Evolutionary conservation across 2,888 invertebrate species (phyloP), one percentile per base, ranked within the genome.

Genomic region (Rhingia rostrata): DNA sequence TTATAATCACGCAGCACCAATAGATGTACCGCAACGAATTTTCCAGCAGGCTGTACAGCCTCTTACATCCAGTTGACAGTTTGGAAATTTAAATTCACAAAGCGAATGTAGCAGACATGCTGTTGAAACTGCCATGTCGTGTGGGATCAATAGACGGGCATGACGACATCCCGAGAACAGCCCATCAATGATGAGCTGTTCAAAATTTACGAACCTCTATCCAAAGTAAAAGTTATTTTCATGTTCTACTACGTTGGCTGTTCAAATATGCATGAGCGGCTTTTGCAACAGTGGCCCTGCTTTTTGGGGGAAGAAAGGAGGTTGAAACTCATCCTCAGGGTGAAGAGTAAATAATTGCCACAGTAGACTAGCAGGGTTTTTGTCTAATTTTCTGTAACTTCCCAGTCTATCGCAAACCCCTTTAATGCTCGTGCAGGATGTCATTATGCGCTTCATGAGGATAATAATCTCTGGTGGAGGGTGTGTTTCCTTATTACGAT

Each of bases 231-330:
- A 58, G 49, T 10, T 32, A 41, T 45, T 56, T 67, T 5, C 14
- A 12, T 32, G 39, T 49, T 32, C 53, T 33, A 35, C 43, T 10
- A 22, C 22, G 53, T 54, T 54, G 54, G 35, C 35, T 56, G 47
- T 14, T 69, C 47, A 58, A 69, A 69, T 58, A 69, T 69, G 47
- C 69, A 69, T 47, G 47, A 35, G 47, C 47, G 9, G n/a, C 47
- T 45, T 54, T 33, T 43, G 33, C 35, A 22, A 35, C 39, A 4
- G 30, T 66, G 22, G 22, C 35, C 6, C 32, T 14, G 22, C 39
- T 3, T n/a, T 51, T 37, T 49, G 22, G 45, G 9, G 33, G 60
- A 12, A 6, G 6, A 43, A 32, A 14, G 22, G n/a, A 7, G 30
- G 12, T 4, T 39, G 9, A 4, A 4, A 5, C 5, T 9, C 37